Conservation (phyloP, 2,797 vertebrate genomes). For the Eutrigla gurnardus region DNA sequence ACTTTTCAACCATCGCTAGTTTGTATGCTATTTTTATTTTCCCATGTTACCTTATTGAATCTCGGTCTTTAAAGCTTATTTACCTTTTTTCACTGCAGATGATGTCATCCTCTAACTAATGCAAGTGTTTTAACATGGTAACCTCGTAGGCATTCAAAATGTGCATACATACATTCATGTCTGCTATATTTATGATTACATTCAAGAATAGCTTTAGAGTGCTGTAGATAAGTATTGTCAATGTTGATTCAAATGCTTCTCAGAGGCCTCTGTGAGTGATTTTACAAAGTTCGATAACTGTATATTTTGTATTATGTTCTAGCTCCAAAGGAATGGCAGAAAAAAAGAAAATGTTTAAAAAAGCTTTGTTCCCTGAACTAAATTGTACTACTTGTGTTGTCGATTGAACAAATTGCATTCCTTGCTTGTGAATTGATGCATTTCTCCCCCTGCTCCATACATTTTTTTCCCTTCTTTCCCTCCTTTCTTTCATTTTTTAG, state of each 20-base stretch:
- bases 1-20: conserved; percentile 68
- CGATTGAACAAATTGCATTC: conserved; percentile 88
- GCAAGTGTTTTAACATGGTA: conserved; percentile 82
- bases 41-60: conserved; percentile 58
- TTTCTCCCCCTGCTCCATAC: conserved; percentile 75
- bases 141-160: conserved; percentile 80
- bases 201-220: conserved; percentile 85
- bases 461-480: conserved; percentile 66
- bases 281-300: conserved; percentile 90
- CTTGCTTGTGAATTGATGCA: conserved; percentile 87
- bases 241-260: conserved; percentile 87
- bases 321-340: conserved; percentile 87
- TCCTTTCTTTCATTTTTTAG: conserved; percentile 81
- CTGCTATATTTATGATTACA: conserved; percentile 87
- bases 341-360: conserved; percentile 83
- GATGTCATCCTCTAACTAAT: conserved; percentile 82
- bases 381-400: conserved; percentile 88
- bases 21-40: conserved; percentile 52
- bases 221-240: conserved; percentile 89
- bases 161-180: conserved; percentile 79
- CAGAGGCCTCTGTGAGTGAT: conserved; percentile 89
- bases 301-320: conserved; percentile 94
- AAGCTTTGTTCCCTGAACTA: conserved; percentile 88
- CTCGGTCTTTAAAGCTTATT: conserved; percentile 83
- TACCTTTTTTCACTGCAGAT: conserved; percentile 78